Conservation (phyloP, 1,140 invertebrate genomes). For the Zaprionus capensis region DNA sequence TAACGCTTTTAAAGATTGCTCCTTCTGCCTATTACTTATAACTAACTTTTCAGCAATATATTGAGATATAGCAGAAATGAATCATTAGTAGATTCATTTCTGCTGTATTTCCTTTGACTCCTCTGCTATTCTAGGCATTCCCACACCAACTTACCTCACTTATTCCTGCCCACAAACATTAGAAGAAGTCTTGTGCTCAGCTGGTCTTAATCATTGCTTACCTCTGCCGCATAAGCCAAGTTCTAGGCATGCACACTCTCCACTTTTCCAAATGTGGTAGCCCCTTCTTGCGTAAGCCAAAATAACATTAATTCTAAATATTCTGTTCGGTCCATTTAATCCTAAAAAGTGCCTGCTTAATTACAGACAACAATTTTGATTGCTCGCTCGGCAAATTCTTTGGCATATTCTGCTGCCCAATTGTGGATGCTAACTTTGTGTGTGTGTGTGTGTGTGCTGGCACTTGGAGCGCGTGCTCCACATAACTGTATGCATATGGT, state of each 20-base stretch:
- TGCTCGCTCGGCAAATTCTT: background rate
- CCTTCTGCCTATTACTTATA: too few relatives aligned
- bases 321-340: background rate
- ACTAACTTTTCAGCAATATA: too few relatives aligned
- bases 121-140: too few relatives aligned
- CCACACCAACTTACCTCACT: too few relatives aligned
- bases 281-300: background rate
- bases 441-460: background rate
- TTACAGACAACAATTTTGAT: background rate
- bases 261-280: background rate
- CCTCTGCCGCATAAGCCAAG: background rate
- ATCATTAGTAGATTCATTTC: too few relatives aligned
- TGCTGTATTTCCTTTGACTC: too few relatives aligned
- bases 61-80: too few relatives aligned
- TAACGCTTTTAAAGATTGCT: too few relatives aligned
- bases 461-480: slow-evolving; percentile 23
- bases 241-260: background rate
- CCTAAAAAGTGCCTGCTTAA: background rate
- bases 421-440: background rate
- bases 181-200: background rate
- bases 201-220: background rate
- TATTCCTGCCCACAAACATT: too few relatives aligned
- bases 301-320: background rate
- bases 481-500: slow-evolving; percentile 36
- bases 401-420: slow-evolving; percentile 9